Base-by-base conservation (phyloP, 1,140 invertebrate species). In the Calliopsis andreniformis region DNA sequence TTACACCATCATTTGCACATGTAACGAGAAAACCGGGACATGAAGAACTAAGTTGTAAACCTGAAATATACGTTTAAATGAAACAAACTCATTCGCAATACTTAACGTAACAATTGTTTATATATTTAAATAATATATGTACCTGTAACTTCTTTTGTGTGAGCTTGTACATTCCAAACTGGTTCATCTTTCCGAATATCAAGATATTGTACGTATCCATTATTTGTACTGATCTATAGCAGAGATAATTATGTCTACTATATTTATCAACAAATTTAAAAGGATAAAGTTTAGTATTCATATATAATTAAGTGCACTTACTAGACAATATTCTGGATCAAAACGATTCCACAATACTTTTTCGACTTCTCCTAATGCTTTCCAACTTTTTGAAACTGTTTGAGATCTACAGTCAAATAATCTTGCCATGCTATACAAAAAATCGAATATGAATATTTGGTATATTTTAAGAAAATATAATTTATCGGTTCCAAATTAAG, bases 321-420 rank as follows among this genome's bases (percentile, higher is more conserved):
- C 96, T 87, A 95, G 94, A 87, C 95, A 97, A 81, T 94, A 93
- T 87, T 95, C 95, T 4, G 96, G 93, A 85, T 96, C 94, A 73
- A 94, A 93, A 64, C 92, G 91, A 92, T 98, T 95, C 98, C 98
- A 99, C 0, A 94, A 75, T n/a, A 98, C 94, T 80, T 95, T 95
- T 92, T 99, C 98, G 39, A 98, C 95, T 93, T 99, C 98, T 23
- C 95, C 95, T 35, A 92, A 91, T 12, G 96, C 89, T 59, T 91
- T 69, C 97, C 97, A 98, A 1, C 92, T 92, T 89, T 95, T 95
- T 83, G 93, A 92, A 47, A 87, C 90, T 71, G 94, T 93, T 23
- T 95, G 90, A 73, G 92, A 92, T 78, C 96, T 93, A 89, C 97
- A 98, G 91, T 98, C 97, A 89, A 95, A 96, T 49, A 98, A 92